Evolutionary conservation across 92 coral and sea anemone genomes (phyloP), one percentile per base, ranked within the genome.

Genomic region (Parazoanthus swiftii): DNA sequence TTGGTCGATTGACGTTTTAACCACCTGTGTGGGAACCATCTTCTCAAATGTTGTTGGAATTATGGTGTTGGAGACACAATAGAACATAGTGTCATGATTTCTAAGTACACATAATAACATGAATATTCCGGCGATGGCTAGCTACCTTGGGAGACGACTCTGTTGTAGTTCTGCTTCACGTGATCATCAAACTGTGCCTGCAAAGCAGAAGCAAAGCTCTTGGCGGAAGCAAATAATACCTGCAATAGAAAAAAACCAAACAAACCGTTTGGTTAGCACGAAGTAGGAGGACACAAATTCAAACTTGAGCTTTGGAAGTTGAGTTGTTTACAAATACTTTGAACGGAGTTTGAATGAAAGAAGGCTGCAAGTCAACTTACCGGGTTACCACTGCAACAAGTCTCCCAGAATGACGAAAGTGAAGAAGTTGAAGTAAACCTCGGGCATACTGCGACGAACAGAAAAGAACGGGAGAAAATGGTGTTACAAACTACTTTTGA

Each of bases 91-190:
- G 11, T 46, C 42, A 4, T 39, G 4, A 39, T 39, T 4, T 39
- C 33, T 39, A 39, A 39, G 42, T 39, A 46, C 8, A 46, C 51
- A 6, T 46, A 4, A 6, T 5, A 46, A 46, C 11, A 6, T 9
- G 51, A 46, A 46, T 46, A 46, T 46, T 46, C 50, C 8, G 51
- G 11, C 51, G 51, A 46, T 46, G 51, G 25, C 48, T 4, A 63
- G 88, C 89, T 90, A 94, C 97, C 92, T 89, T 89, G 86, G 9
- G 89, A 91, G 16, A 91, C 93, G 23, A 97, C 95, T 71, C 99
- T 92, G 92, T 94, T 95, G 82, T 93, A 93, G 74, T 94, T 91
- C 80, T 97, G 98, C 25, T 90, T 92, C 76, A 97, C 90, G 74
- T 92, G 97, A 0, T 90, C 81, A 63, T 93, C 91, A 85, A 91